Percentiles rank a stretch among this genome's conserved stretches.
phyloP scores from a whole-genome alignment of 1,140 invertebrate species.

The Lordiphosa clarofinis region DNA sequence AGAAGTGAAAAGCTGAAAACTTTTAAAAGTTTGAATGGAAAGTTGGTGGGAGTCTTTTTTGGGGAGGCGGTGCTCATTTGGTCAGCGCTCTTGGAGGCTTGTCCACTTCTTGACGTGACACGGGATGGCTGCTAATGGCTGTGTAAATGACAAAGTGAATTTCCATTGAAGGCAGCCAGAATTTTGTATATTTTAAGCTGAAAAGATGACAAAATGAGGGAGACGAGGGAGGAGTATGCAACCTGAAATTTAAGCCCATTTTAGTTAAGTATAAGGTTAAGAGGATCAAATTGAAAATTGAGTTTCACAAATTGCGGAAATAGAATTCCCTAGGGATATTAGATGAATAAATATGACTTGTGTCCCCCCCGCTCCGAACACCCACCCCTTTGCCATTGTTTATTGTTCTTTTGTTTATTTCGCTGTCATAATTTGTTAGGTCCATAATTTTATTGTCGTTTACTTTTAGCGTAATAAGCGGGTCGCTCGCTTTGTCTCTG shows the following conservation, averaged over 20 bases:
- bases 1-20: constrained; percentile 75
- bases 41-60: constrained; percentile 28
- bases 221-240: too few relatives aligned
- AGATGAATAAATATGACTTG: too few relatives aligned
- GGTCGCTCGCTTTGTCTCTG: constrained; percentile 7
- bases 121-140: constrained; percentile 57
- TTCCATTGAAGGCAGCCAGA: constrained; percentile 39
- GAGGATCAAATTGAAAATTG: neutral
- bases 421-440: constrained; percentile 9
- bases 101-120: constrained; percentile 64
- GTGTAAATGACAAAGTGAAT: constrained; percentile 76
- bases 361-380: too few relatives aligned
- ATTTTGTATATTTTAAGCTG: neutral
- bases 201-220: neutral
- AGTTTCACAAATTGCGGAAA: neutral
- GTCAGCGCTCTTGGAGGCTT: constrained; percentile 44
- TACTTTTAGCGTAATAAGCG: constrained; percentile 20
- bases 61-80: constrained; percentile 53
- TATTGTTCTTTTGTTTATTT: constrained; percentile 16
- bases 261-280: neutral
- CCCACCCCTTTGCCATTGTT: neutral
- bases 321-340: neutral
- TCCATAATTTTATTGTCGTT: constrained; percentile 36
- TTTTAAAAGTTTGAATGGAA: constrained; percentile 70
- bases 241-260: neutral